These are phyloP conservation scores for Lordiphosa mommai DNA, from an alignment of 1,140 invertebrate species.

Conservation along the genomic window DNA sequence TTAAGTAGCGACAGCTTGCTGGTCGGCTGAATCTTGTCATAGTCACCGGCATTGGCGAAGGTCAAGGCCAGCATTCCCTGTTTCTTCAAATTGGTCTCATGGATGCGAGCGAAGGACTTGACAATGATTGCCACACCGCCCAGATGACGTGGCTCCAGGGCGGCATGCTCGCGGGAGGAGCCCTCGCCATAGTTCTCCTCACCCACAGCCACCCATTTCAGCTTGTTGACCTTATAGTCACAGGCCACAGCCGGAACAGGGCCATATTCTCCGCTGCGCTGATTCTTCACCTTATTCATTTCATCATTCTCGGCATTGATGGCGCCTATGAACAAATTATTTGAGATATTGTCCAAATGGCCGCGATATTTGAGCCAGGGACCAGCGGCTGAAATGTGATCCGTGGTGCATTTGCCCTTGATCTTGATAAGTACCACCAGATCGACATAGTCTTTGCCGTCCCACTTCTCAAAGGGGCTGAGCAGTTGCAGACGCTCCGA, in stretches of 20 bases:
- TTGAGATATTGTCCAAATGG: slow-evolving; percentile 99
- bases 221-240: slow-evolving; percentile 94
- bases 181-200: slow-evolving; percentile 99
- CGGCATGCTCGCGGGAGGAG: slow-evolving; percentile 96
- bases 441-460: slow-evolving; percentile 96
- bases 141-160: slow-evolving; percentile 95
- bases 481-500: slow-evolving; percentile 96
- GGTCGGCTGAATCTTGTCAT: slow-evolving; percentile 96
- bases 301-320: slow-evolving; percentile 97
- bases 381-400: slow-evolving; percentile 99
- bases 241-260: slow-evolving; percentile 96
- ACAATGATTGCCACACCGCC: slow-evolving; percentile 98
- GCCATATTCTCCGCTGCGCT: slow-evolving; percentile 91
- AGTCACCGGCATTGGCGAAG: slow-evolving; percentile 96
- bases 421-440: slow-evolving; percentile 97
- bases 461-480: slow-evolving; percentile 96
- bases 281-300: slow-evolving; percentile 97
- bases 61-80: slow-evolving; percentile 98
- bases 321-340: slow-evolving; percentile 99
- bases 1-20: slow-evolving; percentile 96
- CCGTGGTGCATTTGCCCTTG: slow-evolving; percentile 98
- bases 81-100: slow-evolving; percentile 99
- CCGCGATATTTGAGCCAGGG: slow-evolving; percentile 99
- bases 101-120: slow-evolving; percentile 99
- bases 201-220: slow-evolving; percentile 96